Percentiles rank a stretch among this genome's conserved stretches.
Evolutionary conservation across 2,888 invertebrate species (phyloP).

Genomic region (Trissolcus japonicus): DNA sequence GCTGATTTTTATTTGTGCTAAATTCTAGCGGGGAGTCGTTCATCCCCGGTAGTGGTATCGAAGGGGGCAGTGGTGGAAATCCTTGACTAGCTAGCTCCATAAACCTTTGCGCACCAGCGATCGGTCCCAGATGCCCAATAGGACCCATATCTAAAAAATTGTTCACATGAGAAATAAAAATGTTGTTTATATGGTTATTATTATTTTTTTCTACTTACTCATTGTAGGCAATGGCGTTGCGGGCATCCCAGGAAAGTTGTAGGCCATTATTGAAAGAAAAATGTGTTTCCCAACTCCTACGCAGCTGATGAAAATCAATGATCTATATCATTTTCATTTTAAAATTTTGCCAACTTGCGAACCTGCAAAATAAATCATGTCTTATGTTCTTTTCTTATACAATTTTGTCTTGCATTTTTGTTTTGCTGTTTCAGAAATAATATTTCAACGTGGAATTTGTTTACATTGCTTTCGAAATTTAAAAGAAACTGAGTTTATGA

Average conservation of each 20-base stretch:
- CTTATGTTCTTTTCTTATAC: no score
- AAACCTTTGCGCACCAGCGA: slow-evolving; percentile 72
- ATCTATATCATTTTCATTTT: no score
- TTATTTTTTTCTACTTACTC: slow-evolving; percentile 62
- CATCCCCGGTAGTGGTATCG: slow-evolving; percentile 76
- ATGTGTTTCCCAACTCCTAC: background rate
- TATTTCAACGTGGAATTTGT: no score
- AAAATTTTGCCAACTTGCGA: no score
- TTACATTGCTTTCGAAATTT: no score
- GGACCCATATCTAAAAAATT: slow-evolving; percentile 69
- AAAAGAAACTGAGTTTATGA: no score
- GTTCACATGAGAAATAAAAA: background rate
- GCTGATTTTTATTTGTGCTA: slow-evolving; percentile 80
- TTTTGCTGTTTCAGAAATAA: no score
- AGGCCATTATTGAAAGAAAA: slow-evolving; percentile 66
- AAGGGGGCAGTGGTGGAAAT: slow-evolving; percentile 72
- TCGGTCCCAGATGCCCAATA: slow-evolving; percentile 71
- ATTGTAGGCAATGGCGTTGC: slow-evolving; percentile 72
- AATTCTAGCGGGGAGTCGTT: slow-evolving; percentile 82
- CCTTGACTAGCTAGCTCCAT: slow-evolving; percentile 74
- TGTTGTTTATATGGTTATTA: background rate
- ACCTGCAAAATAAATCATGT: no score
- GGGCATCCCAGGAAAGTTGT: slow-evolving; percentile 74
- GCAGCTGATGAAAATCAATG: no score
- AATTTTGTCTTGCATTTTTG: no score